Evolutionary conservation across 2,113 vertebrate species (phyloP).

Genomic region (Oreochromis niloticus): DNA sequence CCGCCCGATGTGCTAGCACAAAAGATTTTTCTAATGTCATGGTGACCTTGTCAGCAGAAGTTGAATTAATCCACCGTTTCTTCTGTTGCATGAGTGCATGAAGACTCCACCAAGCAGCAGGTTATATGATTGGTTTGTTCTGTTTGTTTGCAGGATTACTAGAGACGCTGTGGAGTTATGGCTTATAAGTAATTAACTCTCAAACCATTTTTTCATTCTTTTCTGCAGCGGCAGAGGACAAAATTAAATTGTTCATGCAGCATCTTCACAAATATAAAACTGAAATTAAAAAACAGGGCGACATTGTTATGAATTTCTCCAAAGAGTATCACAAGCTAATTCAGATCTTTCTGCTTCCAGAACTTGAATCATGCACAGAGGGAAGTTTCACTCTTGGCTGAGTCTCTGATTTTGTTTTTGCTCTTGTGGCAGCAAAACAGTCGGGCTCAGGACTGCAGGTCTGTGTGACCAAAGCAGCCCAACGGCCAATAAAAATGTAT

Average conservation of each 20-base stretch:
- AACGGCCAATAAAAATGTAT: background rate
- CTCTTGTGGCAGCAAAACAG: background rate
- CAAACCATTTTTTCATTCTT: background rate
- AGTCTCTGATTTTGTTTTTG: background rate
- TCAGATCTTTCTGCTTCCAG: background rate
- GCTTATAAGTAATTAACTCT: background rate
- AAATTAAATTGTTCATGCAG: background rate
- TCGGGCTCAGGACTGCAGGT: rapidly evolving
- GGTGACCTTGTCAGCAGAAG: background rate
- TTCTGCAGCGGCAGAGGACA: background rate
- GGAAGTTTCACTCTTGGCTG: background rate
- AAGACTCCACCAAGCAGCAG: background rate
- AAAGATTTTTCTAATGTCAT: background rate
- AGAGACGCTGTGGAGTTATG: background rate
- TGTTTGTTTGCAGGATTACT: background rate
- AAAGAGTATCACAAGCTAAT: background rate
- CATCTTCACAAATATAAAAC: background rate
- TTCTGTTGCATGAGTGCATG: background rate
- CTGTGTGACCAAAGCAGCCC: background rate
- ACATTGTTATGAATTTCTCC: rapidly evolving
- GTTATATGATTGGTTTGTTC: background rate
- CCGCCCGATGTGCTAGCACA: rapidly evolving
- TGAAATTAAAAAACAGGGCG: background rate
- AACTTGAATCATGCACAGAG: background rate
- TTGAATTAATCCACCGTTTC: background rate